Evolutionary conservation across 2,113 vertebrate genomes (phyloP).

Genomic region (Lamprologus speciosus): DNA sequence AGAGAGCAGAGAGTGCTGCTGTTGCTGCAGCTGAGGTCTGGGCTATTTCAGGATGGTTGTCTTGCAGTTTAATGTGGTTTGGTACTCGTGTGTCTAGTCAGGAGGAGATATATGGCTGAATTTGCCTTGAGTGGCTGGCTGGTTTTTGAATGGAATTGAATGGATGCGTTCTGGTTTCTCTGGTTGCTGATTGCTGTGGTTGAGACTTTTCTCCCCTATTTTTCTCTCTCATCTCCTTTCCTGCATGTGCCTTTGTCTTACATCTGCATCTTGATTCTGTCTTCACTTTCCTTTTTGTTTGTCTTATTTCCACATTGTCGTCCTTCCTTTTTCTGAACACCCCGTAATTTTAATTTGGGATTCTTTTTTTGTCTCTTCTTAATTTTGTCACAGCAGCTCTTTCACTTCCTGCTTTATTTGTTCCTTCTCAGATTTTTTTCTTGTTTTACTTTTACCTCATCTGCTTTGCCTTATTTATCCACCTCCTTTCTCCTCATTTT

Average conservation of each 20-base stretch:
- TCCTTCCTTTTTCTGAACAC: background rate
- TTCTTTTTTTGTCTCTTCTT: background rate
- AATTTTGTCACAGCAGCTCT: background rate
- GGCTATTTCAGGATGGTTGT: conserved; percentile 39
- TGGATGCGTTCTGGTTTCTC: conserved; percentile 14
- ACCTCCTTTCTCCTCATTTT: background rate
- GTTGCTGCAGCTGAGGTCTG: conserved; percentile 16
- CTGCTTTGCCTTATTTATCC: background rate
- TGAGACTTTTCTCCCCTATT: background rate
- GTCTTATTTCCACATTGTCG: background rate
- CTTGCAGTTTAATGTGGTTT: conserved; percentile 33
- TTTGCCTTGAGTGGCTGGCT: conserved; percentile 30
- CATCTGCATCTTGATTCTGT: background rate
- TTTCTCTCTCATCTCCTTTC: conserved; percentile 6
- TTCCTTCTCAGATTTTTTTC: background rate
- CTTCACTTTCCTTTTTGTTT: background rate
- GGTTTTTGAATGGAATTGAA: conserved; percentile 27
- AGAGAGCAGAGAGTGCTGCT: background rate
- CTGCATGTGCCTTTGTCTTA: background rate
- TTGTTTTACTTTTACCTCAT: background rate
- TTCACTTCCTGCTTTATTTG: background rate
- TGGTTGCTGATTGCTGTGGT: conserved; percentile 25
- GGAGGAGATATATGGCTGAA: conserved; percentile 31
- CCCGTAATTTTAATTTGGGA: background rate
- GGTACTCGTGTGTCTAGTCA: conserved; percentile 32